Percentiles rank a stretch among this genome's conserved stretches.
Conservation (phyloP, 1,140 invertebrate species). For the Oreohelix idahoensis region DNA sequence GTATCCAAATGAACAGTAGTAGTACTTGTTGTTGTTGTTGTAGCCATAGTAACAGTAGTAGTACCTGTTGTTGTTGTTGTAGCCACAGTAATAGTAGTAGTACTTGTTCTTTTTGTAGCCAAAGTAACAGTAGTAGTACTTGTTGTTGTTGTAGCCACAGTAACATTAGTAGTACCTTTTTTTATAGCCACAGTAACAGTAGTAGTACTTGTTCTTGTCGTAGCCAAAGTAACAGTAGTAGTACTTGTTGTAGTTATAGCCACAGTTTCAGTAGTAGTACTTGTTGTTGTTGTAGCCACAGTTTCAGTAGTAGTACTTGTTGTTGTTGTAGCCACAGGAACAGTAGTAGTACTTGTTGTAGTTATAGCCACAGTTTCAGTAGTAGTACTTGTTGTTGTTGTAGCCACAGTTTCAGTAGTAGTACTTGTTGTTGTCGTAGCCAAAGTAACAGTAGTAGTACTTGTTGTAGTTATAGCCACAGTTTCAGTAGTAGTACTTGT, state of each 20-base stretch:
- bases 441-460: too few relatives aligned
- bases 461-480: background rate
- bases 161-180: background rate
- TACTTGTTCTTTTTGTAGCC: too few relatives aligned
- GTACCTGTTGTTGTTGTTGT: too few relatives aligned
- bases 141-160: background rate
- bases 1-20: too few relatives aligned
- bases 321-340: background rate
- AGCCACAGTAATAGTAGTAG: too few relatives aligned
- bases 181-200: background rate
- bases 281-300: background rate
- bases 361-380: too few relatives aligned
- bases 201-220: constrained; percentile 9
- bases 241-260: background rate
- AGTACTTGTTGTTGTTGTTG: too few relatives aligned
- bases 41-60: too few relatives aligned
- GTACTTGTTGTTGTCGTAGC: background rate
- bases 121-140: background rate
- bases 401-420: background rate
- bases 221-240: constrained; percentile 3
- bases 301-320: constrained; percentile 19
- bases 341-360: background rate
- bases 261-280: constrained; percentile 23
- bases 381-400: background rate
- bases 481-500: background rate